These are phyloP conservation scores for Grus americana DNA, from an alignment of 2,113 vertebrate genomes.

Conservation along the genomic window DNA sequence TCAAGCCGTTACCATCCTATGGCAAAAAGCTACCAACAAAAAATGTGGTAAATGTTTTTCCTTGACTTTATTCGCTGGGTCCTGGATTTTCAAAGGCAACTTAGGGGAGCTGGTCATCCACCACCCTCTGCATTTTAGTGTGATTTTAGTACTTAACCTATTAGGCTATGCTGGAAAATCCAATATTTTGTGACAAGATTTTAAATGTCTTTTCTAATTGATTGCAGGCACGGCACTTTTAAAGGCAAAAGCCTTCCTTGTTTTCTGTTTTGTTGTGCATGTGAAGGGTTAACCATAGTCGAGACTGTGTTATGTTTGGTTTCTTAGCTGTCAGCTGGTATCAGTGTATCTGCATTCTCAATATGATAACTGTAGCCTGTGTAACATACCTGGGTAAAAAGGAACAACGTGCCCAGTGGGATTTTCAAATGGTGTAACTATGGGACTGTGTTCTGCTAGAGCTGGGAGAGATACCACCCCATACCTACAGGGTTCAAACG, in stretches of 20 bases:
- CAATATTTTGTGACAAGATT: constrained; percentile 34
- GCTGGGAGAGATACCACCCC: not conserved
- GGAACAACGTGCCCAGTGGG: not conserved
- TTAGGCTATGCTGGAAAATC: constrained; percentile 15
- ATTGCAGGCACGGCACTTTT: constrained; percentile 59
- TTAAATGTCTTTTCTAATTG: constrained; percentile 48
- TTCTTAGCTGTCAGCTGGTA: constrained; percentile 40
- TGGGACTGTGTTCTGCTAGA: not conserved
- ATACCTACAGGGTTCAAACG: not conserved
- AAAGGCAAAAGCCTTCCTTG: constrained; percentile 44
- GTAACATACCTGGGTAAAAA: not conserved
- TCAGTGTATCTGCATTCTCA: constrained; percentile 41
- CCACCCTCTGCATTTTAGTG: constrained; percentile 24
- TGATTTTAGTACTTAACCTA: constrained; percentile 28
- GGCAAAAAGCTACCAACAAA: constrained; percentile 65
- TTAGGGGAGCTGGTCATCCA: constrained; percentile 15
- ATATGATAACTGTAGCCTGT: constrained; percentile 3
- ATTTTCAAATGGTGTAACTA: constrained; percentile 11
- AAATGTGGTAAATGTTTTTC: constrained; percentile 71
- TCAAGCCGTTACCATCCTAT: constrained; percentile 74
- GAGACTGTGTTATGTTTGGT: constrained; percentile 3
- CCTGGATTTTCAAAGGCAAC: constrained; percentile 52
- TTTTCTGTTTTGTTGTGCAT: constrained; percentile 55
- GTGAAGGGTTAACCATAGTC: constrained; percentile 53
- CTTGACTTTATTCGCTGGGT: constrained; percentile 44